Percentiles rank a stretch among this genome's conserved stretches.
These are phyloP conservation scores for Ormyrus thymus DNA, from an alignment of 2,888 invertebrate genomes.

Conservation along the genomic window DNA sequence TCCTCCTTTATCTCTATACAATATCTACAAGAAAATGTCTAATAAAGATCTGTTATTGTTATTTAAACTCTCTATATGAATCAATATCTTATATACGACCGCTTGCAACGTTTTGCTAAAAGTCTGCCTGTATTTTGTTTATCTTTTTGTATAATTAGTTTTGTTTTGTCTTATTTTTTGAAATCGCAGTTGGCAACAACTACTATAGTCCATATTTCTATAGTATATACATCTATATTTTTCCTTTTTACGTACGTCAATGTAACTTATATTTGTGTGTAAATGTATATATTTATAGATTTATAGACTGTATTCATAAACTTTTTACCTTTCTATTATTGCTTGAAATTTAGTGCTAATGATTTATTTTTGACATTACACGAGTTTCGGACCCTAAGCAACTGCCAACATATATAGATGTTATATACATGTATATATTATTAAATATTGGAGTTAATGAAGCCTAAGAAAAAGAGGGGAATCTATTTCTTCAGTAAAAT, in stretches of 20 bases:
- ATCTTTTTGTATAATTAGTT: slow-evolving; percentile 13
- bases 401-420: slow-evolving; percentile 57
- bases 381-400: slow-evolving; percentile 66
- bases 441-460: too few relatives aligned
- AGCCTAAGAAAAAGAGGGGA: too few relatives aligned
- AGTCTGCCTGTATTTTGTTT: slow-evolving; percentile 50
- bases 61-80: slow-evolving; percentile 70
- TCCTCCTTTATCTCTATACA: slow-evolving; percentile 74
- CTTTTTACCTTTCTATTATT: slow-evolving; percentile 67
- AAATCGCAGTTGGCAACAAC: background rate
- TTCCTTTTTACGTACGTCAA: slow-evolving; percentile 9
- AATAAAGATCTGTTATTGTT: slow-evolving; percentile 73
- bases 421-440: slow-evolving; percentile 16
- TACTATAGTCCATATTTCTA: slow-evolving; percentile 17
- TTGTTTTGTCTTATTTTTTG: slow-evolving; percentile 19
- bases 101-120: slow-evolving; percentile 59
- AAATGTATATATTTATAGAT: slow-evolving; percentile 47
- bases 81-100: slow-evolving; percentile 51
- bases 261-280: slow-evolving; percentile 19
- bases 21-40: slow-evolving; percentile 66
- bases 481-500: too few relatives aligned
- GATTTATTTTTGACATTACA: slow-evolving; percentile 71
- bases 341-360: slow-evolving; percentile 71
- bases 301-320: slow-evolving; percentile 50
- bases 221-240: slow-evolving; percentile 36